phyloP scores from a whole-genome alignment of 2,888 invertebrate genomes.

The Melipona beecheii region DNA sequence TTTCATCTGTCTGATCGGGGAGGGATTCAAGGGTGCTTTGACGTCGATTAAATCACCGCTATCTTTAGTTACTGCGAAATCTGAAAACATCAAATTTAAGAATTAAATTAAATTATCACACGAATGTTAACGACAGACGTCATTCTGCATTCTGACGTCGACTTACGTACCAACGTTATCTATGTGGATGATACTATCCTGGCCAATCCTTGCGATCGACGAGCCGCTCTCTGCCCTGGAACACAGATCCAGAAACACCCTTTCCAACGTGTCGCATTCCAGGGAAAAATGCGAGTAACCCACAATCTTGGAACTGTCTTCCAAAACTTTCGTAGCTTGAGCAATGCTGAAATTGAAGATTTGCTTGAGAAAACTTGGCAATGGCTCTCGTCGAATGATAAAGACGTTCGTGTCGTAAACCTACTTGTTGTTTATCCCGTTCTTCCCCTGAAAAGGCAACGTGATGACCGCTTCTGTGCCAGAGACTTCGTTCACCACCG shows the following conservation, averaged over 20 bases:
- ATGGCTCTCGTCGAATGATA: not conserved
- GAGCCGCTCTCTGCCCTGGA: slow-evolving; percentile 82
- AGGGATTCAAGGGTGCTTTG: slow-evolving; percentile 70
- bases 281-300: slow-evolving; percentile 85
- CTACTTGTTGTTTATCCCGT: slow-evolving; percentile 86
- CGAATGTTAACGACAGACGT: not conserved
- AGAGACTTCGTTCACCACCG: slow-evolving; percentile 83
- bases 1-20: slow-evolving; percentile 73
- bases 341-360: slow-evolving; percentile 82
- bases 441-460: slow-evolving; percentile 85
- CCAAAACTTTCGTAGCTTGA: slow-evolving; percentile 84
- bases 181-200: slow-evolving; percentile 66
- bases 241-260: slow-evolving; percentile 87
- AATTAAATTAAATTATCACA: not conserved
- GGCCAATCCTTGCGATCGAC: slow-evolving; percentile 56
- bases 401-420: slow-evolving; percentile 67
- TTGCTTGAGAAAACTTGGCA: not conserved
- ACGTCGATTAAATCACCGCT: slow-evolving; percentile 69
- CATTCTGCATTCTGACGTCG: too few species aligned
- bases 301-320: slow-evolving; percentile 83
- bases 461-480: slow-evolving; percentile 84
- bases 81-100: slow-evolving; percentile 35
- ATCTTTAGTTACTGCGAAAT: slow-evolving; percentile 63
- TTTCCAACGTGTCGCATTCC: slow-evolving; percentile 88
- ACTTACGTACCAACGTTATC: slow-evolving; percentile 56